Evolutionary conservation across 2,888 invertebrate genomes (phyloP), one percentile per base, ranked within the genome.

Genomic region (Hyposoter didymator): DNA sequence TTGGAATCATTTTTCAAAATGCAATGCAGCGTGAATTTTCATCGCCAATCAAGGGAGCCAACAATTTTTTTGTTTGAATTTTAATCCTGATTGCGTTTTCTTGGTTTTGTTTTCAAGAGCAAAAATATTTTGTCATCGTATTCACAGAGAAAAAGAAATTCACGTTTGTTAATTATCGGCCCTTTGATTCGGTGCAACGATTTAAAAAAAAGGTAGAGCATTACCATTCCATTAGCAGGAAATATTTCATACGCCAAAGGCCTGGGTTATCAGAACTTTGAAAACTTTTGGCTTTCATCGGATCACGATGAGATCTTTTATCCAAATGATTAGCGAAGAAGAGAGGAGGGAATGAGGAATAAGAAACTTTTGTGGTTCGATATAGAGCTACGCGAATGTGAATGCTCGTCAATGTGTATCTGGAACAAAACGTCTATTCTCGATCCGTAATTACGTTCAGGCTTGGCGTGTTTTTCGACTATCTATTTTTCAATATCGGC

Each of bases 371-470:
- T 12, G 17, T 52, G 52, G 52, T 19, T 72, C 32, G 52, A 72
- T 32, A 72, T 70, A 49, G 3, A 70, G 12, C 5, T 19, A 2
- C 22, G 22, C 35, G 28, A 67, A 22, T 10, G 22, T 28, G 47
- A 47, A 69, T 69, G 47, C 52, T 52, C 39, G 43, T 55, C 22
- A 43, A 59, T 59, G 52, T 72, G 35, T 22, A 35, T 74, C 70
- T 28, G 19, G 49, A 32, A 28, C 45, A 28, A 59, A 22, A 47
- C 66, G 39, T 83, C 39, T 47, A 62, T 82, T 82, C 55, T 66
- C 35, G 82, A 19, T 66, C 52, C 78, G 72, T 73, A 73, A 78
- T 82, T 72, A 73, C 72, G 64, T 39, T 22, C 14, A 14, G 66
- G 45, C 45, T 49, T 66, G 55, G 78, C 72, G 55, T 43, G 52